phyloP scores from a whole-genome alignment of 2,113 vertebrate species.

The Pelecanoides urinatrix region DNA sequence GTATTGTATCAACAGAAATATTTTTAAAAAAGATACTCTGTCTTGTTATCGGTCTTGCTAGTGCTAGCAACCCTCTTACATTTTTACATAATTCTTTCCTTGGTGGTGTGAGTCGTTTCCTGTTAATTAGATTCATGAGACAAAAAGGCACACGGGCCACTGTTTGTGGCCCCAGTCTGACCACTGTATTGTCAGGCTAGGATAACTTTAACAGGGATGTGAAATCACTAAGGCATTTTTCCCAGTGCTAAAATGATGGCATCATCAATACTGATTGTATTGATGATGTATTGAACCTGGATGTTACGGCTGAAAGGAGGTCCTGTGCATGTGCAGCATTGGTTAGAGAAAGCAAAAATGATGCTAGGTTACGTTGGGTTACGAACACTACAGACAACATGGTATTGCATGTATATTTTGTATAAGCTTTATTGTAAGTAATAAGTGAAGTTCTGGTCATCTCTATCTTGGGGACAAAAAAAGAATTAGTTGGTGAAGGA shows the following conservation, averaged over 20 bases:
- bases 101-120: neutral
- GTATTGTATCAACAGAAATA: neutral
- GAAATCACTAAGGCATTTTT: neutral
- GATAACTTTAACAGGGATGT: too few relatives aligned
- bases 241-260: neutral
- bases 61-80: neutral
- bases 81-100: neutral
- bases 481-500: neutral
- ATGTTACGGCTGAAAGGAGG: neutral
- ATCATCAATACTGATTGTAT: too few relatives aligned
- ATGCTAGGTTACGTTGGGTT: too few relatives aligned
- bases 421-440: neutral
- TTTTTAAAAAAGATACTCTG: neutral
- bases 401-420: neutral
- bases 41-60: neutral
- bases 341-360: neutral
- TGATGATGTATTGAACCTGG: neutral
- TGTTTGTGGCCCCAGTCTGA: neutral
- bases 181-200: neutral
- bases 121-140: neutral
- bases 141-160: neutral
- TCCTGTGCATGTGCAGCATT: neutral
- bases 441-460: neutral
- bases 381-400: neutral
- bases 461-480: neutral